phyloP scores from a whole-genome alignment of 2,797 vertebrate species.

The Odontamblyopus lacepedii region DNA sequence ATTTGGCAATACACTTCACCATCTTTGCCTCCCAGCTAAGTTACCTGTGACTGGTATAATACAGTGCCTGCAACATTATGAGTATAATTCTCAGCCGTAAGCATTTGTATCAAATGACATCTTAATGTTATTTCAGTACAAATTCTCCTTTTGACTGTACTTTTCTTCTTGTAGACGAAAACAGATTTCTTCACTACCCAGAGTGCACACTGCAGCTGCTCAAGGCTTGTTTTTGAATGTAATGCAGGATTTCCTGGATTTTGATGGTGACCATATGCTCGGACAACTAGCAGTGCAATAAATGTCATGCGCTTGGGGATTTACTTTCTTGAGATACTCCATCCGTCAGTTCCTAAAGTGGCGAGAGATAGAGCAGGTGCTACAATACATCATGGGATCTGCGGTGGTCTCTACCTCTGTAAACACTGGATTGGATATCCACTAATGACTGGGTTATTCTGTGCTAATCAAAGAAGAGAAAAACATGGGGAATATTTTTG shows the following conservation, averaged over 20 bases:
- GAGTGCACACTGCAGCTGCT: constrained; percentile 60
- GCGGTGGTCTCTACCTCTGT: constrained; percentile 14
- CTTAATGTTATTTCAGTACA: not conserved
- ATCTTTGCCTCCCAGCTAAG: not conserved
- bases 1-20: not conserved
- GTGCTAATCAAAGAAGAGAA: constrained; percentile 17
- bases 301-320: constrained; percentile 59
- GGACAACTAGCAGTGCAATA: constrained; percentile 59
- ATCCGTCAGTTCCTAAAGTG: constrained; percentile 57
- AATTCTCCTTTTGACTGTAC: not conserved
- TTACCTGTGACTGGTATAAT: too few species aligned
- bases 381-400: constrained; percentile 31
- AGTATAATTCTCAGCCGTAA: not conserved
- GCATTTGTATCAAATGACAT: not conserved
- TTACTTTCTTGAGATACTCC: constrained; percentile 61
- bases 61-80: not conserved
- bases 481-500: constrained; percentile 11
- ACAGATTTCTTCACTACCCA: constrained; percentile 57
- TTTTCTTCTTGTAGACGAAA: not conserved
- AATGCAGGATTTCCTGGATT: constrained; percentile 66
- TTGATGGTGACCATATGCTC: constrained; percentile 71
- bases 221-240: constrained; percentile 57
- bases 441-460: constrained; percentile 26
- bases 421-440: constrained; percentile 21
- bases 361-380: constrained; percentile 44